Percentiles rank a stretch among this genome's conserved stretches.
Conservation (phyloP, 2,113 vertebrate species). For the Protobothrops mucrosquamatus region DNA sequence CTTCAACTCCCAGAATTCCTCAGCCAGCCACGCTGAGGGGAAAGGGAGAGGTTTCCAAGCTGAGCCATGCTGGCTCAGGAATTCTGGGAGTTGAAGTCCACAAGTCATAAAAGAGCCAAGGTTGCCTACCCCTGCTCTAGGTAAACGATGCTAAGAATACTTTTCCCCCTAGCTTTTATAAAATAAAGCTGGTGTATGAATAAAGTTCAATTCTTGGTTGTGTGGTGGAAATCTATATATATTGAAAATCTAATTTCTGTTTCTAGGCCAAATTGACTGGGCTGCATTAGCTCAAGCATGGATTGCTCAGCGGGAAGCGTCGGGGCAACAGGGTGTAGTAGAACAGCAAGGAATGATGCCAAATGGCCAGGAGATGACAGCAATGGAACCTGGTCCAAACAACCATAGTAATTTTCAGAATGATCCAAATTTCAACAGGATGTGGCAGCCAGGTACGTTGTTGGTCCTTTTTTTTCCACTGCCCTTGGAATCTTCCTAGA, state of each 20-base stretch:
- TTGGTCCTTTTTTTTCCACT: background rate
- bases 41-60: too few species aligned
- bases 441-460: slow-evolving; percentile 95
- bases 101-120: too few species aligned
- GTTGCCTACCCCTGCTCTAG: too few species aligned
- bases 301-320: slow-evolving; percentile 97
- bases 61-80: too few species aligned
- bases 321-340: slow-evolving; percentile 75
- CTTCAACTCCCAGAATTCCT: too few species aligned
- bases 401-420: slow-evolving; percentile 90
- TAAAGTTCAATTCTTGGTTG: background rate
- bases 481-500: background rate
- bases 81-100: too few species aligned
- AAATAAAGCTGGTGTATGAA: slow-evolving; percentile 46
- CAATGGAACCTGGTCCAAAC: slow-evolving; percentile 82
- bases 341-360: slow-evolving; percentile 84
- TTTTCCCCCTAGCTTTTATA: background rate
- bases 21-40: too few species aligned
- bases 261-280: slow-evolving; percentile 97
- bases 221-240: slow-evolving; percentile 8
- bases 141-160: background rate
- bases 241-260: slow-evolving; percentile 49
- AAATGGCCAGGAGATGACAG: slow-evolving; percentile 89
- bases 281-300: slow-evolving; percentile 98
- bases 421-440: slow-evolving; percentile 89